These are phyloP conservation scores for Melanogrammus aeglefinus DNA, from an alignment of 2,797 vertebrate genomes.

Conservation along the genomic window DNA sequence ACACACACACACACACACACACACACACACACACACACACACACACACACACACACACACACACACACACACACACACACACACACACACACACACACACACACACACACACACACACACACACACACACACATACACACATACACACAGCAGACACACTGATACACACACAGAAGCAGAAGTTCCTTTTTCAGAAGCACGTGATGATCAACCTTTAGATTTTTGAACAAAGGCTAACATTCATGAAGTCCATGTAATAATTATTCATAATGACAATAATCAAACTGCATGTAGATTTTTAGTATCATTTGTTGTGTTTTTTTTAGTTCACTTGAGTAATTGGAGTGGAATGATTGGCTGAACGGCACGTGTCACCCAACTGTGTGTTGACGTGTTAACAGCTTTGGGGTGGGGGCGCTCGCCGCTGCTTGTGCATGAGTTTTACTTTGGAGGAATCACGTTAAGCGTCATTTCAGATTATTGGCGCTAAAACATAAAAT, in stretches of 20 bases:
- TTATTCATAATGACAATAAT: not conserved
- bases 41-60: too few species aligned
- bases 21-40: not conserved
- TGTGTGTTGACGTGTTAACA: slow-evolving; percentile 15
- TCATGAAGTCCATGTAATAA: not conserved
- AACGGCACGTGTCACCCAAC: slow-evolving; percentile 11
- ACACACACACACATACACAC: not conserved
- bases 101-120: not conserved
- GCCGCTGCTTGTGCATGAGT: not conserved
- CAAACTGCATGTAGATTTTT: too few species aligned
- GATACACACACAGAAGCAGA: not conserved
- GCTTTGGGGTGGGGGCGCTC: slow-evolving; percentile 8
- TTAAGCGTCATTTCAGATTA: slow-evolving; percentile 59
- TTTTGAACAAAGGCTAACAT: not conserved
- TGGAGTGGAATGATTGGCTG: not conserved
- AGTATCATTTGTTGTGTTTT: slow-evolving; percentile 8
- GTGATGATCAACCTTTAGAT: not conserved
- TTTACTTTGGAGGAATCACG: slow-evolving; percentile 31
- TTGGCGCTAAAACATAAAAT: slow-evolving; percentile 40
- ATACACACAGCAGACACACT: not conserved
- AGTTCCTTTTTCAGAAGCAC: not conserved
- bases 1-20: slow-evolving; percentile 6
- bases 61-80: not conserved
- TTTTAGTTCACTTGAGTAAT: slow-evolving; percentile 13
- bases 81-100: not conserved